These are phyloP conservation scores for Cactoblastis cactorum DNA, from an alignment of 2,888 invertebrate species.

Conservation along the genomic window DNA sequence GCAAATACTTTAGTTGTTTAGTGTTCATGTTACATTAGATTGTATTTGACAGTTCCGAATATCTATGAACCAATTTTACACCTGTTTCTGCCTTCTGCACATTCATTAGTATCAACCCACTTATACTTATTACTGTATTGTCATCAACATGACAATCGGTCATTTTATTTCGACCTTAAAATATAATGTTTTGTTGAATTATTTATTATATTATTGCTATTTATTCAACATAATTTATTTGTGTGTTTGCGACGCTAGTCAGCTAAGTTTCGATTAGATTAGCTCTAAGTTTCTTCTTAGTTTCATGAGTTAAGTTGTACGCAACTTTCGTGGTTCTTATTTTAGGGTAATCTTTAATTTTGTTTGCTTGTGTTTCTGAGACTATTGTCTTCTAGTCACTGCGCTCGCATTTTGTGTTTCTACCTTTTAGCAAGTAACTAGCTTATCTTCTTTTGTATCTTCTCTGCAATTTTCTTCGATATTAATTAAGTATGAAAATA, in stretches of 20 bases:
- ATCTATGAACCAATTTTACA: conserved; percentile 49
- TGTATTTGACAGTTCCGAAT: conserved; percentile 60
- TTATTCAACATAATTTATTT: conserved; percentile 50
- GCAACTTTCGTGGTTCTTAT: conserved; percentile 42
- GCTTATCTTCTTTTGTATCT: conserved; percentile 17
- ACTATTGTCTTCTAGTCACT: conserved; percentile 62
- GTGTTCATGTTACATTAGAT: conserved; percentile 77
- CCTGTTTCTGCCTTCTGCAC: conserved; percentile 66
- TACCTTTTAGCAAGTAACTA: conserved; percentile 23
- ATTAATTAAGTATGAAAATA: conserved; percentile 36
- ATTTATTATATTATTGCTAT: conserved; percentile 53
- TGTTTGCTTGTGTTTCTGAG: conserved; percentile 38
- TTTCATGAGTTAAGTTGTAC: conserved; percentile 45
- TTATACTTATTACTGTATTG: conserved; percentile 30
- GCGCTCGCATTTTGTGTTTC: conserved; percentile 45
- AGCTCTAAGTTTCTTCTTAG: conserved; percentile 49
- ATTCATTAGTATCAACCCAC: conserved; percentile 55
- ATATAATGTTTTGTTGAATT: conserved; percentile 33
- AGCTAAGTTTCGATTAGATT: conserved; percentile 61
- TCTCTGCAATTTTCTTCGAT: conserved; percentile 27
- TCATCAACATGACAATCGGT: conserved; percentile 16
- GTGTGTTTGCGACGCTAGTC: conserved; percentile 65
- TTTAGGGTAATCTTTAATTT: conserved; percentile 50
- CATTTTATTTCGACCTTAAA: not conserved
- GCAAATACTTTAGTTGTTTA: conserved; percentile 71